phyloP scores from a whole-genome alignment of 2,888 invertebrate species.

The Epsilonema sp. region DNA sequence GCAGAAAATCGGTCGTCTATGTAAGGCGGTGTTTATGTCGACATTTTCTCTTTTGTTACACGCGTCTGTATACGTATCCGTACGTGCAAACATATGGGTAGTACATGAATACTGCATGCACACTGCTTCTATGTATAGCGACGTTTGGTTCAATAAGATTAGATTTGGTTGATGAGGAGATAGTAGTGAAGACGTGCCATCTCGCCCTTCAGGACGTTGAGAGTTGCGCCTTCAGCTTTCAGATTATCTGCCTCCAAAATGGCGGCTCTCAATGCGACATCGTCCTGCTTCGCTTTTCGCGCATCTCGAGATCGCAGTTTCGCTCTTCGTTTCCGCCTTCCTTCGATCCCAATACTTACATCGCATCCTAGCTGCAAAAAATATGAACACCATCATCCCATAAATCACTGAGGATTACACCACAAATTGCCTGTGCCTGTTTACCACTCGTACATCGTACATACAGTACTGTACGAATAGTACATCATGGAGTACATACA shows the following conservation, averaged over 20 bases:
- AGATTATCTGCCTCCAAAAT: not conserved
- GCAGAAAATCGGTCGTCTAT: too few relatives aligned
- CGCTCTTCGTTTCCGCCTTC: not conserved
- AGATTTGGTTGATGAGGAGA: not conserved
- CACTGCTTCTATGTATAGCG: too few relatives aligned
- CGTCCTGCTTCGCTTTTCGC: not conserved
- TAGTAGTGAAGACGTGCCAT: not conserved
- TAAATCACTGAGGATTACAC: not conserved
- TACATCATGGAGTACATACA: not conserved
- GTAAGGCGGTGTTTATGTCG: too few relatives aligned
- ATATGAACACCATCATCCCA: not conserved
- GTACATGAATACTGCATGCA: too few relatives aligned
- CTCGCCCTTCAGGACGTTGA: not conserved
- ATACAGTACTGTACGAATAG: too few relatives aligned
- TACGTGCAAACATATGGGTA: too few relatives aligned
- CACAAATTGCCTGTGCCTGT: not conserved
- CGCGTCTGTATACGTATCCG: too few relatives aligned
- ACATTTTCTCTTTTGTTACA: too few relatives aligned
- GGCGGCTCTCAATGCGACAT: not conserved
- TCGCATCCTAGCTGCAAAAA: too few relatives aligned
- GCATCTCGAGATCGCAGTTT: not conserved
- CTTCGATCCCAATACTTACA: not conserved
- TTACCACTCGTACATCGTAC: too few relatives aligned
- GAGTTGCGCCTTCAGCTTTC: not conserved
- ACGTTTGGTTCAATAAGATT: not conserved